A percentile compares a stretch with the other conserved stretches of the same genome.
These are phyloP conservation scores for Oryzias sinensis DNA, from an alignment of 2,797 vertebrate species.

Conservation along the genomic window DNA sequence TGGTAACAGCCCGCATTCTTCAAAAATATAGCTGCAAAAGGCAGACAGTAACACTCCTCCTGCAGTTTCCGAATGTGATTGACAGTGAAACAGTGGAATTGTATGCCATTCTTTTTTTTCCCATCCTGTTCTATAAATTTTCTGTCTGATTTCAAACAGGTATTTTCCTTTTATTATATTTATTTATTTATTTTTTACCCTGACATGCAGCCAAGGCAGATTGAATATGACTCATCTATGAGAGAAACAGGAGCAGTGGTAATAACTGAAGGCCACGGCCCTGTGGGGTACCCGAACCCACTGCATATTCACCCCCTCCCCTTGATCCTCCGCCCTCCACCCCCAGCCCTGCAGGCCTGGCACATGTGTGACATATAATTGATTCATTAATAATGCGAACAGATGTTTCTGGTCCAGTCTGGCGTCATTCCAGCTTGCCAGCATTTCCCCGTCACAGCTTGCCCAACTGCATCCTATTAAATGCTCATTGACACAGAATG, in stretches of 20 bases:
- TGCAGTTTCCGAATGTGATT: not conserved
- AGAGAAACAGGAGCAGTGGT: constrained; percentile 31
- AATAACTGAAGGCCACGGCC: constrained; percentile 40
- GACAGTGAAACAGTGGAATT: not conserved
- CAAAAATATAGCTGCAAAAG: not conserved
- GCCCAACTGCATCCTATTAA: constrained; percentile 46
- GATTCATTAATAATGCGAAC: constrained; percentile 80
- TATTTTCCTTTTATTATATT: not conserved
- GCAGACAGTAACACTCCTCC: not conserved
- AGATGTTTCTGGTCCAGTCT: constrained; percentile 73
- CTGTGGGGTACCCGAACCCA: constrained; percentile 35
- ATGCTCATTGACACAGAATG: constrained; percentile 58
- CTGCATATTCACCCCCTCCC: constrained; percentile 26
- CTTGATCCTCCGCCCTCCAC: constrained; percentile 10
- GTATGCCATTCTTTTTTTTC: not conserved
- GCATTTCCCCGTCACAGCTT: constrained; percentile 44
- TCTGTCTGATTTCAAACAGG: constrained; percentile 7
- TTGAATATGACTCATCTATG: constrained; percentile 46
- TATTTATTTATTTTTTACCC: constrained; percentile 1
- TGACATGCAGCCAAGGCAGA: constrained; percentile 31
- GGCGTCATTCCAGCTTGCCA: constrained; percentile 51
- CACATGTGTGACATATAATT: constrained; percentile 77
- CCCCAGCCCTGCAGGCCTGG: constrained; percentile 56
- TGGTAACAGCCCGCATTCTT: constrained; percentile 18
- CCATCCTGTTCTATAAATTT: constrained; percentile 2